These are phyloP conservation scores for Centrocercus urophasianus DNA, from an alignment of 2,113 vertebrate species.

Conservation along the genomic window DNA sequence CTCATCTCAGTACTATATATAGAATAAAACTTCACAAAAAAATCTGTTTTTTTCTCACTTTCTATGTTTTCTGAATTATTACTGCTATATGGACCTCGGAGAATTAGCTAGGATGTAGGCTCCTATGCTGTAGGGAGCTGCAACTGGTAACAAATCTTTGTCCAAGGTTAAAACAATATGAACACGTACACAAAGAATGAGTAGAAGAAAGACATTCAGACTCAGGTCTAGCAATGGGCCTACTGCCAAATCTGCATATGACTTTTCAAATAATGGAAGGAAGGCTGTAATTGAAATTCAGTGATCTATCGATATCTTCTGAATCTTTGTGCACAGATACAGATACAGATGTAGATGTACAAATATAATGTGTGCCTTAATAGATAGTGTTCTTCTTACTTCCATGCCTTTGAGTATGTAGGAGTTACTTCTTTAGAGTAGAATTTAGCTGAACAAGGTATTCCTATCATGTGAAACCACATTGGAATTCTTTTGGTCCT, in stretches of 20 bases:
- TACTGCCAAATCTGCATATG: no score
- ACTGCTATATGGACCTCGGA: accelerated
- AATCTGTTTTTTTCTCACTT: background rate
- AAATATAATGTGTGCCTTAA: background rate
- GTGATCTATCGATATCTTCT: background rate
- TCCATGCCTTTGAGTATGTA: background rate
- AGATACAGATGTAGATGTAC: background rate
- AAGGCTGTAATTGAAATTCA: background rate
- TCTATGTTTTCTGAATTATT: background rate
- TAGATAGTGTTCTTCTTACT: background rate
- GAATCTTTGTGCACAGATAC: background rate
- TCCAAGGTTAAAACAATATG: background rate
- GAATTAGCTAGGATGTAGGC: background rate
- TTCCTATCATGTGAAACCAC: background rate
- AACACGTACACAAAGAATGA: background rate
- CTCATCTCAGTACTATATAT: background rate
- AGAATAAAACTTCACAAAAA: background rate
- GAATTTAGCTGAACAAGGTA: background rate
- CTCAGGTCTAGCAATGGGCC: no score
- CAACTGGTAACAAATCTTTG: background rate
- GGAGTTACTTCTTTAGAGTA: background rate
- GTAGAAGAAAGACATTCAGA: background rate
- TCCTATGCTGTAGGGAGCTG: background rate
- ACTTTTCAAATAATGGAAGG: background rate
- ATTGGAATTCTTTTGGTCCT: background rate